Conservation (phyloP, 2,888 invertebrate species). For the Lepidocyrtoides sp. region DNA sequence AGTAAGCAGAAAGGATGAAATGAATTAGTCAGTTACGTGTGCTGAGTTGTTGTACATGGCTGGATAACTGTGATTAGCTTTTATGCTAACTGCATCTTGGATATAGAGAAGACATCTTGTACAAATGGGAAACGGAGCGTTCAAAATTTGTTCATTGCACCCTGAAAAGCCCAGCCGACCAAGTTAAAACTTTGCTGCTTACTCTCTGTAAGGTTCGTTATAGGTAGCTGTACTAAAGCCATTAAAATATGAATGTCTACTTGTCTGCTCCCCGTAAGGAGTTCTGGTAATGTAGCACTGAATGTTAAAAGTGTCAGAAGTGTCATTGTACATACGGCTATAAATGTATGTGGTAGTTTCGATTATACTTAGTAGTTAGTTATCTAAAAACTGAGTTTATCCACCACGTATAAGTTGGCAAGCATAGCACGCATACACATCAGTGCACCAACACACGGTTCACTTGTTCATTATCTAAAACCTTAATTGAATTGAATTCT, state of each 20-base stretch:
- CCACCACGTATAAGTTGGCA: slow-evolving; percentile 12
- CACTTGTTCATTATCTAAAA: slow-evolving; percentile 82
- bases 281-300: not conserved
- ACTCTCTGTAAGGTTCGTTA: not conserved
- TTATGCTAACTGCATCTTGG: not conserved
- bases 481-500: slow-evolving; percentile 81
- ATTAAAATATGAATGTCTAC: not conserved
- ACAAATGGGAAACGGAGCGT: not conserved
- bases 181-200: not conserved
- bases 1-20: not conserved
- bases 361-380: not conserved
- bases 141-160: slow-evolving; percentile 38
- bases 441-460: slow-evolving; percentile 58
- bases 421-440: not conserved
- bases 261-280: not conserved
- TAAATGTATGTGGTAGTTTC: not conserved
- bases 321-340: not conserved
- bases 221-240: not conserved
- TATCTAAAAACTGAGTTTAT: not conserved
- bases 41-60: not conserved
- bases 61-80: slow-evolving; percentile 23
- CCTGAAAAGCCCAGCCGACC: not conserved
- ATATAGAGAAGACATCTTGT: not conserved
- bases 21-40: not conserved
- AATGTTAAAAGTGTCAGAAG: slow-evolving; percentile 25